Conservation (phyloP, 1,140 invertebrate species). For the Riptortus pedestris region DNA sequence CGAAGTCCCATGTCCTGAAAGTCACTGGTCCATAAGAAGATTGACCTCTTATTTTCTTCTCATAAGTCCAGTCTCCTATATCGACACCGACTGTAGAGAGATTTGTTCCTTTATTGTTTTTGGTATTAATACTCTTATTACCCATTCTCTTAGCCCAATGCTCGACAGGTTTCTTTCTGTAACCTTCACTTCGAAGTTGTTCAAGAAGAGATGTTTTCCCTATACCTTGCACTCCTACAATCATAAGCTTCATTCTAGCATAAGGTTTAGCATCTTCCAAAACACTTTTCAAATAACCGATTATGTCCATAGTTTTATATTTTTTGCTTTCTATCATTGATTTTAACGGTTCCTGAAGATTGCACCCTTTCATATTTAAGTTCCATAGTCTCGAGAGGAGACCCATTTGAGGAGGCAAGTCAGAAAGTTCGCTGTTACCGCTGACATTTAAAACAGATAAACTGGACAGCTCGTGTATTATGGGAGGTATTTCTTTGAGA, state of each 20-base stretch:
- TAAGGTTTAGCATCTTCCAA: slow-evolving; percentile 86
- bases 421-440: slow-evolving; percentile 72
- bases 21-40: slow-evolving; percentile 75
- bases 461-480: slow-evolving; percentile 74
- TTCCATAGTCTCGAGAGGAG: slow-evolving; percentile 89
- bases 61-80: slow-evolving; percentile 88
- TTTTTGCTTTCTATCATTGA: slow-evolving; percentile 87
- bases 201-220: slow-evolving; percentile 90
- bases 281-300: slow-evolving; percentile 86
- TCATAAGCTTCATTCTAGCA: slow-evolving; percentile 93
- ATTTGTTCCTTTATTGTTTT: slow-evolving; percentile 58
- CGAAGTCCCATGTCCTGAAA: slow-evolving; percentile 99
- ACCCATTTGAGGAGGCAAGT: slow-evolving; percentile 90
- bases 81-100: slow-evolving; percentile 95
- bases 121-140: slow-evolving; percentile 66
- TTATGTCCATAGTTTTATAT: slow-evolving; percentile 92
- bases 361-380: slow-evolving; percentile 82
- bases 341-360: slow-evolving; percentile 76
- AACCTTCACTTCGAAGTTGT: slow-evolving; percentile 75
- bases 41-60: slow-evolving; percentile 60
- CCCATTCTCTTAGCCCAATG: slow-evolving; percentile 93
- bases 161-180: slow-evolving; percentile 62
- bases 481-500: slow-evolving; percentile 65
- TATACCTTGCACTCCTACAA: slow-evolving; percentile 88
- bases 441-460: slow-evolving; percentile 90